A percentile compares a stretch with the other conserved stretches of the same genome.
Conservation (phyloP, 2,888 invertebrate species). For the Melolontha melolontha region DNA sequence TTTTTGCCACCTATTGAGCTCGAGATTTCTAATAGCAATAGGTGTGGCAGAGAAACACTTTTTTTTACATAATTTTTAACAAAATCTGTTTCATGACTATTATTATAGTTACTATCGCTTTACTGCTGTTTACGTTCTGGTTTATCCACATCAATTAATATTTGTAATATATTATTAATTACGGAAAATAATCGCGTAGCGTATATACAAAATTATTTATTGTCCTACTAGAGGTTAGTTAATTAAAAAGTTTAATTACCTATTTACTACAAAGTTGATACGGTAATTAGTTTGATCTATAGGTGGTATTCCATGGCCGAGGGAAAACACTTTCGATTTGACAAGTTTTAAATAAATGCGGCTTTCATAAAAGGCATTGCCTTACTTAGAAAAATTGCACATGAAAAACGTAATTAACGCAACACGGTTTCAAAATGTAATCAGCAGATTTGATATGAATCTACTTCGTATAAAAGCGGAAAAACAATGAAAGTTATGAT, state of each 20-base stretch:
- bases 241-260: slow-evolving; percentile 41
- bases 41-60: slow-evolving; percentile 21
- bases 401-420: too few species aligned
- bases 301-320: slow-evolving; percentile 1
- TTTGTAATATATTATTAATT: slow-evolving; percentile 37
- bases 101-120: slow-evolving; percentile 8
- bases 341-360: slow-evolving; percentile 1
- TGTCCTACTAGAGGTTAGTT: slow-evolving; percentile 23
- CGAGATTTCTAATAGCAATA: slow-evolving; percentile 16
- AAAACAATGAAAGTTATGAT: too few species aligned
- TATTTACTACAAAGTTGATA: slow-evolving; percentile 34
- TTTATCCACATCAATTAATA: slow-evolving; percentile 31
- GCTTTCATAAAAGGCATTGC: not conserved
- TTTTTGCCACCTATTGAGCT: slow-evolving; percentile 27
- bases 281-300: slow-evolving; percentile 36
- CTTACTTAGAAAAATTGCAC: too few species aligned
- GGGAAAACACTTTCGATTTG: slow-evolving; percentile 27
- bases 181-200: slow-evolving; percentile 27
- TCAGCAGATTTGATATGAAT: too few species aligned
- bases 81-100: not conserved
- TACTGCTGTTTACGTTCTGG: slow-evolving; percentile 25
- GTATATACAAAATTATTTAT: slow-evolving; percentile 38
- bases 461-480: too few species aligned
- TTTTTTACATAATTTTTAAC: slow-evolving; percentile 9
- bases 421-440: too few species aligned